Percentiles rank a stretch among this genome's conserved stretches.
Evolutionary conservation across 2,888 invertebrate genomes (phyloP).

Genomic region (Parasteatoda lunata): DNA sequence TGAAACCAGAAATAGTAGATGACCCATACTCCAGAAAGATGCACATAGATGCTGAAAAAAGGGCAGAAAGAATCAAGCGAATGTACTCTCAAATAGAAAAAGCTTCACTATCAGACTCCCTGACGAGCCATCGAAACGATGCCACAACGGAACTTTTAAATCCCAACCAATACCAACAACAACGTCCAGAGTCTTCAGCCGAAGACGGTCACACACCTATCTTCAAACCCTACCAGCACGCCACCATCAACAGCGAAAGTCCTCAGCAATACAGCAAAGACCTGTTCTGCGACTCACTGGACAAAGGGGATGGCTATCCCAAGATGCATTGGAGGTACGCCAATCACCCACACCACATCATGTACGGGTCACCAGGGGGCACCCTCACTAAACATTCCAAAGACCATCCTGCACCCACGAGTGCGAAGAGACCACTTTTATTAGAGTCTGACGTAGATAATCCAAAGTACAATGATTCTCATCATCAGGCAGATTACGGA

Average conservation of each 20-base stretch:
- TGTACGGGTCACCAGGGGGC: constrained; percentile 42
- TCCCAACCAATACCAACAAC: constrained; percentile 32
- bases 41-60: constrained; percentile 62
- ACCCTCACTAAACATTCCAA: constrained; percentile 23
- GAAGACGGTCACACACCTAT: constrained; percentile 52
- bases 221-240: constrained; percentile 62
- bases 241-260: constrained; percentile 17
- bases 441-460: constrained; percentile 43
- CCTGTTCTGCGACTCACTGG: constrained; percentile 48
- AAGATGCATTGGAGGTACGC: constrained; percentile 67
- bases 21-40: constrained; percentile 61
- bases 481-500: not conserved
- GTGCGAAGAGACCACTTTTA: constrained; percentile 50
- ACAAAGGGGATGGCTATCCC: constrained; percentile 54
- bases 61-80: constrained; percentile 57
- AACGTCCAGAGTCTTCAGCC: constrained; percentile 5
- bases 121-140: constrained; percentile 22
- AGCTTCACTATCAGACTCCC: constrained; percentile 56
- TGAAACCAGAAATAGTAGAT: constrained; percentile 63
- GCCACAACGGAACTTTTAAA: constrained; percentile 34
- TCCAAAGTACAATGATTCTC: not conserved
- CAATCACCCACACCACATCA: constrained; percentile 56
- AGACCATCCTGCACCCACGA: constrained; percentile 9
- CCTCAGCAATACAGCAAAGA: constrained; percentile 30
- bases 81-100: constrained; percentile 66